Conservation (phyloP, 2,797 vertebrate species). For the Acipenser ruthenus region DNA sequence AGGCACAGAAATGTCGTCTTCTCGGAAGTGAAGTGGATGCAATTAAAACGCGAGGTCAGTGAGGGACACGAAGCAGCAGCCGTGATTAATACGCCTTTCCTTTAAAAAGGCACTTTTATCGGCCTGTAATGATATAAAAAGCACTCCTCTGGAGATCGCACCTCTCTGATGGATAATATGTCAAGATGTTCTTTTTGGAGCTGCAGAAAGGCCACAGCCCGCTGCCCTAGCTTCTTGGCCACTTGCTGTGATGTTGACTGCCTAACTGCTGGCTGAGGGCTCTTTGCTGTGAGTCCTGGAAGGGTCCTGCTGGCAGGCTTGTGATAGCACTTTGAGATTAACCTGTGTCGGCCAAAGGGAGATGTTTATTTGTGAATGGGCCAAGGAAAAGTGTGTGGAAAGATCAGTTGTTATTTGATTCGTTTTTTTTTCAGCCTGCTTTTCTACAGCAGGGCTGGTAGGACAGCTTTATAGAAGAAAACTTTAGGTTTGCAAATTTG, state of each 20-base stretch:
- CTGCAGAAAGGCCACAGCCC: constrained; percentile 22
- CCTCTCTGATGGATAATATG: not conserved
- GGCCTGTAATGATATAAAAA: constrained; percentile 31
- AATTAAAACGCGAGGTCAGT: constrained; percentile 57
- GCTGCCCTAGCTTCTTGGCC: constrained; percentile 16
- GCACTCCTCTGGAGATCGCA: constrained; percentile 45
- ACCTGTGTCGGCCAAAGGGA: too few relatives aligned
- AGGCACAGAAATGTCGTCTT: constrained; percentile 23
- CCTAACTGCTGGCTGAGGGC: not conserved
- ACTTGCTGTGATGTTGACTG: constrained; percentile 9
- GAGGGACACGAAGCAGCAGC: constrained; percentile 44
- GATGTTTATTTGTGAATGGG: too few relatives aligned
- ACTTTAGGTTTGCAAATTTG: too few relatives aligned
- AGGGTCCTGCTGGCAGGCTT: not conserved
- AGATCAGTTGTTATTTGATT: too few relatives aligned
- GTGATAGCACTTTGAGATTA: not conserved
- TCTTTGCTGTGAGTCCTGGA: not conserved
- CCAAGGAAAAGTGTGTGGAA: too few relatives aligned
- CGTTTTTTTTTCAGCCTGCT: too few relatives aligned
- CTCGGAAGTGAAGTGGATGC: constrained; percentile 29
- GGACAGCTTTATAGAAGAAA: too few relatives aligned
- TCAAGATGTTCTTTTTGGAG: constrained; percentile 20
- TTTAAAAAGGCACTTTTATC: constrained; percentile 23
- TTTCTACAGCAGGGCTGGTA: too few relatives aligned
- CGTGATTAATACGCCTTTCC: constrained; percentile 48